Conservation (phyloP, 2,888 invertebrate genomes). For the Microchrysa polita region DNA sequence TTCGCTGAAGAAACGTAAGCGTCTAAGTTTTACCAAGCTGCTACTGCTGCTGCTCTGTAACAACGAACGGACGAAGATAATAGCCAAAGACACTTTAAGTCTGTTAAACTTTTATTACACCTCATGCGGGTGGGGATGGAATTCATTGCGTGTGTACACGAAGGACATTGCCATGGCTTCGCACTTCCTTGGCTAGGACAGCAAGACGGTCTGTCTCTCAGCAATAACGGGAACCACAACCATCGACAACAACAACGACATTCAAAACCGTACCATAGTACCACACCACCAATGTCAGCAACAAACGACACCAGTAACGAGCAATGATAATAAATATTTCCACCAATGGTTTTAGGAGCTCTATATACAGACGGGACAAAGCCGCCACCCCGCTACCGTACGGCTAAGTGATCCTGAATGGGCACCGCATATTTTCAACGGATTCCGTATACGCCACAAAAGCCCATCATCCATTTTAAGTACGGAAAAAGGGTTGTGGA, state of each 20-base stretch:
- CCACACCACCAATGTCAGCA: neutral
- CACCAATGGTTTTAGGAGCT: neutral
- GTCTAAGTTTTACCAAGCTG: too few relatives aligned
- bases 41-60: too few relatives aligned
- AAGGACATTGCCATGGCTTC: neutral
- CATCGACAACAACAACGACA: too few relatives aligned
- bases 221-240: too few relatives aligned
- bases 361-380: too few relatives aligned
- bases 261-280: neutral
- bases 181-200: too few relatives aligned
- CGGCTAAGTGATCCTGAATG: conserved; percentile 1
- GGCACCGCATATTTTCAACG: neutral
- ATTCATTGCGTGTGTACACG: conserved; percentile 22
- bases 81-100: conserved; percentile 22
- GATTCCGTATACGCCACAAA: neutral
- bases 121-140: neutral
- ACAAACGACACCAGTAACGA: neutral
- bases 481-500: conserved; percentile 4
- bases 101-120: conserved; percentile 14
- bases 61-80: conserved; percentile 9
- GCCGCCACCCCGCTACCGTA: too few relatives aligned
- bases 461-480: conserved; percentile 1
- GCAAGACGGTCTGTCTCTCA: too few relatives aligned
- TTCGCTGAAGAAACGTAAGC: neutral
- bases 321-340: conserved; percentile 7